phyloP scores from a whole-genome alignment of 2,888 invertebrate genomes.

The Abscondita cerata region DNA sequence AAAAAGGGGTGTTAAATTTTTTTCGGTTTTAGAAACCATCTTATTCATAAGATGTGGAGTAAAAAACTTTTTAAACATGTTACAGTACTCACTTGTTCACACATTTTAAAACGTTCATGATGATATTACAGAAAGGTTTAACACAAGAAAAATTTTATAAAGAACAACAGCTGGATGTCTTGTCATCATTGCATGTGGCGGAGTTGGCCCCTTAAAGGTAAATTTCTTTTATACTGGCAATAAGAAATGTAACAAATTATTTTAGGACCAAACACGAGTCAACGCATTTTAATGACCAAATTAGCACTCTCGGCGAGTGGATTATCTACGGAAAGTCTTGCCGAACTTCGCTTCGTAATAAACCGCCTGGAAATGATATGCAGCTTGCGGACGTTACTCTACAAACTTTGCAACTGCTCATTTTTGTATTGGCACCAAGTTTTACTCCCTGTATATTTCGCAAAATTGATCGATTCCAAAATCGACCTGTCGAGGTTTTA shows the following conservation, averaged over 20 bases:
- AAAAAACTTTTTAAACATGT: too few species aligned
- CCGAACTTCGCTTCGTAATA: constrained; percentile 67
- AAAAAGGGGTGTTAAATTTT: too few species aligned
- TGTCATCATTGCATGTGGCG: constrained; percentile 78
- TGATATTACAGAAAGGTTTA: constrained; percentile 63
- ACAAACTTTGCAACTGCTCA: constrained; percentile 73
- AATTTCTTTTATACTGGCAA: neutral
- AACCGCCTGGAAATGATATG: constrained; percentile 71
- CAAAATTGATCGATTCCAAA: constrained; percentile 72
- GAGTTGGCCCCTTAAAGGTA: constrained; percentile 71
- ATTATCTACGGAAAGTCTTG: constrained; percentile 69
- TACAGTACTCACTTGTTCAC: too few species aligned
- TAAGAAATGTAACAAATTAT: neutral
- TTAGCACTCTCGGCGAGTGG: constrained; percentile 62
- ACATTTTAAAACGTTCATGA: too few species aligned
- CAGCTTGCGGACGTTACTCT: constrained; percentile 65
- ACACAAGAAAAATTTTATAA: constrained; percentile 68
- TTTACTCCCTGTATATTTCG: constrained; percentile 77
- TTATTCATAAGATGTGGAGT: too few species aligned
- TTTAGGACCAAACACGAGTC: constrained; percentile 56
- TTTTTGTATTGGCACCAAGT: constrained; percentile 85
- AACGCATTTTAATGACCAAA: constrained; percentile 54
- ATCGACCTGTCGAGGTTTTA: constrained; percentile 69
- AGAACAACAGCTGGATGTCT: constrained; percentile 70
- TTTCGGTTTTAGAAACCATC: too few species aligned